Base-by-base conservation (phyloP, 1,140 invertebrate genomes). In the Acyrthosiphon pisum region DNA sequence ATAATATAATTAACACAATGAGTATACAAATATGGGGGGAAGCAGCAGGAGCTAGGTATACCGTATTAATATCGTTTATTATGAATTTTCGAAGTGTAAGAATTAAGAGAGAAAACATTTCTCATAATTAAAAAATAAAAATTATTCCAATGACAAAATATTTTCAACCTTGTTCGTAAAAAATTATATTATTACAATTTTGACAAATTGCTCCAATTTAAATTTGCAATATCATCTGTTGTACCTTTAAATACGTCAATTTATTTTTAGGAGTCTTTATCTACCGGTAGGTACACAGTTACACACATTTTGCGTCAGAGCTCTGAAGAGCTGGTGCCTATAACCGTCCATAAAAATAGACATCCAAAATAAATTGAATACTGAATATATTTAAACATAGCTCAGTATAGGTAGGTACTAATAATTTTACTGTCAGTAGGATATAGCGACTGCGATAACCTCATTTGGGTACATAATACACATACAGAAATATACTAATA, bases 61-160 rank as follows among this genome's bases (percentile, higher is more conserved):
- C 18, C 30, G n/a, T 89, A 86, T 60, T 23, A 26, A 56, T 41
- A 26, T 44, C 23, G 41, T 41, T 90, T 60, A 8, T 56, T 26
- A 41, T 37, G 18, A 18, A 35, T 50, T 89, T 89, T 60, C 7
- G 35, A 37, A 41, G 26, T 30, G 60, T 56, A 90, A 89, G 35
- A 89, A 53, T n/a, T n/a, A n/a, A n/a, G n/a, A n/a, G n/a, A 89
- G 48, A 89, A 89, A 89, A 50, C 46, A 6, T 50, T 89, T 89
- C 44, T 53, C 48, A 50, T 53, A 37, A 35, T 89, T 89, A 56
- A 37, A 88, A 37, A 90, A 90, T 35, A 23, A 26, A 60, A 60
- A 56, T 11, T 26, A n/a, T 41, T 22, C 14, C 87, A 35, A 53
- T 89, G 46, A 89, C 87, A 89, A 53, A 60, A 26, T 50, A 89